phyloP scores from a whole-genome alignment of 2,113 vertebrate genomes.

The Triplophysa rosa region DNA sequence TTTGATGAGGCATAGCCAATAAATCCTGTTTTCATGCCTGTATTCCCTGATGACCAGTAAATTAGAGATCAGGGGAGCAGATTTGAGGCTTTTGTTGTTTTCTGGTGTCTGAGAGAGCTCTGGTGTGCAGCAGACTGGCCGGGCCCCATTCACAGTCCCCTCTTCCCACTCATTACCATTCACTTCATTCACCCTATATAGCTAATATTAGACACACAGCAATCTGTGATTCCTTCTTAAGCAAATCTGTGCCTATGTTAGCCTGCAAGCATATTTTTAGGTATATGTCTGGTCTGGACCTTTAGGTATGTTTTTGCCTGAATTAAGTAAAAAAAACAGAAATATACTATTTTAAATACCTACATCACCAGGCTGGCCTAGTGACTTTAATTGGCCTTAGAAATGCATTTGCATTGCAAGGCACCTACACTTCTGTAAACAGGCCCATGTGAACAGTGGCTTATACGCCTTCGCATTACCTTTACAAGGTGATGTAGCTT shows the following conservation, averaged over 20 bases:
- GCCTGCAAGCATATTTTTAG: conserved; percentile 27
- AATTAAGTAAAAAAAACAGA: not conserved
- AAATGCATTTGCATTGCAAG: conserved; percentile 25
- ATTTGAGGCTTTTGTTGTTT: conserved; percentile 79
- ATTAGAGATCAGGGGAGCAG: conserved; percentile 85
- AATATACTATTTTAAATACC: not conserved
- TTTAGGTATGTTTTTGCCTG: not conserved
- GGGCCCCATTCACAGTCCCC: conserved; percentile 55
- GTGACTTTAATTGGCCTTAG: conserved; percentile 31
- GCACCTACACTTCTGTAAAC: conserved; percentile 13
- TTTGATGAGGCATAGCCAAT: conserved; percentile 87
- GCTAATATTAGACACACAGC: conserved; percentile 29
- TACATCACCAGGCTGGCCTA: not conserved
- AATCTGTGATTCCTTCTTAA: conserved; percentile 34
- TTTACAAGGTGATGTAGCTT: conserved; percentile 78
- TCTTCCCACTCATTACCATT: conserved; percentile 58
- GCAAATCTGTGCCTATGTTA: conserved; percentile 28
- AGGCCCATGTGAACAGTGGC: conserved; percentile 13
- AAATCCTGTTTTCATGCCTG: conserved; percentile 84
- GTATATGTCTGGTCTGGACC: not conserved
- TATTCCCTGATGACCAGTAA: conserved; percentile 84
- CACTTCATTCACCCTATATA: conserved; percentile 33
- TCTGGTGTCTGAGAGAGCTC: conserved; percentile 70
- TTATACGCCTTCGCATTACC: conserved; percentile 53
- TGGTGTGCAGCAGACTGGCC: conserved; percentile 65